phyloP scores from a whole-genome alignment of 1,140 invertebrate species.

The Oppia nitens region DNA sequence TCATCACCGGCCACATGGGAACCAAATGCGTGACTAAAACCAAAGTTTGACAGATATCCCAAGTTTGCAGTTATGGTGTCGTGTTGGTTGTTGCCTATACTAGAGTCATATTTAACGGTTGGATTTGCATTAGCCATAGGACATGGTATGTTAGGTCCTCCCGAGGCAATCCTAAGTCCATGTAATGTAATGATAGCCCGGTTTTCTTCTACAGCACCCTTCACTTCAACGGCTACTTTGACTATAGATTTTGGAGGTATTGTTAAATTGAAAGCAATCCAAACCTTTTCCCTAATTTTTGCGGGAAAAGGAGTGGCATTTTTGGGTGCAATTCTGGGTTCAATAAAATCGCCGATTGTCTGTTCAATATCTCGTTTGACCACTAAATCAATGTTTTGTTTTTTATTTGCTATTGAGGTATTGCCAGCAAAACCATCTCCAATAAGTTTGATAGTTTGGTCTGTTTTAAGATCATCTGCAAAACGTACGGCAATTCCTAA shows the following conservation, averaged over 20 bases:
- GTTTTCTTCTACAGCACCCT: slow-evolving; percentile 14
- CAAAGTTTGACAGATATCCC: slow-evolving; percentile 21
- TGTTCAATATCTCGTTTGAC: not conserved
- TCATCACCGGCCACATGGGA: slow-evolving; percentile 16
- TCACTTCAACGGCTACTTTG: slow-evolving; percentile 13
- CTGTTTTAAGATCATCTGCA: not conserved
- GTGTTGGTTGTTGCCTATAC: slow-evolving; percentile 17
- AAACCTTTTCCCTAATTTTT: slow-evolving; percentile 18
- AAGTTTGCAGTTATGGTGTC: slow-evolving; percentile 17
- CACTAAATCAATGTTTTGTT: not conserved
- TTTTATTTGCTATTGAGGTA: not conserved
- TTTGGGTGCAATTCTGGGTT: not conserved
- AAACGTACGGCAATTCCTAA: slow-evolving; percentile 3
- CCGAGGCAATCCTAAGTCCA: slow-evolving; percentile 16
- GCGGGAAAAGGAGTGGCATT: slow-evolving; percentile 7
- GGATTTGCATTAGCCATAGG: slow-evolving; percentile 15
- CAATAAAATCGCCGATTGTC: not conserved
- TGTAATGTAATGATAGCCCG: slow-evolving; percentile 20
- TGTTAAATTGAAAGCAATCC: slow-evolving; percentile 20
- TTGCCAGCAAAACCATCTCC: not conserved
- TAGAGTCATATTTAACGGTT: slow-evolving; percentile 14
- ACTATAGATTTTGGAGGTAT: slow-evolving; percentile 19
- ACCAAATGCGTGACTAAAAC: not conserved
- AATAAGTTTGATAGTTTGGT: not conserved
- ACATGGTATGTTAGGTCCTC: slow-evolving; percentile 21